Base-by-base conservation (phyloP, 92 coral and sea anemone genomes). In the Umimayanthus kanabou region DNA sequence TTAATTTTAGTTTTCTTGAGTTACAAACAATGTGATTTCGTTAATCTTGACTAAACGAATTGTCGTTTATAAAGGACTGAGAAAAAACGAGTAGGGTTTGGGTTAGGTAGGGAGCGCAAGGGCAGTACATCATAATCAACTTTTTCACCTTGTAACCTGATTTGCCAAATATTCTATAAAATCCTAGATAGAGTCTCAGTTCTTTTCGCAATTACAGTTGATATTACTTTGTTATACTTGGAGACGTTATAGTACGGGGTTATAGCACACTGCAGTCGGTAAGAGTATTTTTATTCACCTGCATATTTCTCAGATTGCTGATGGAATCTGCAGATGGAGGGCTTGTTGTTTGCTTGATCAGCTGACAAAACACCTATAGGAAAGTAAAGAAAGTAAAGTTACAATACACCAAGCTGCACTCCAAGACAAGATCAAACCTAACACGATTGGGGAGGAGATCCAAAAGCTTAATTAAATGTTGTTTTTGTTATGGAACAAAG, bases 301-400 rank as follows among this genome's bases (percentile, higher is more conserved):
- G 99, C 98, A 96, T 94, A 91, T 94, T 94, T 85, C 96, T 90
- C 20, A 97, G 89, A 85, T 94, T 97, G 26, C 98, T 94, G 85
- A 97, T 97, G 50, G 99, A 97, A 73, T 97, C 99, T 9, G 92
- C 91, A 67, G 90, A 74, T 26, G 99, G 99, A 20, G 93, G 96
- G 47, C 92, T 91, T 77, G 99, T 95, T 13, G 99, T 97, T 61
- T 97, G 99, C 71, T 97, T 97, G 81, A 97, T 79, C 76, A 97
- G 93, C 78, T 95, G 98, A 70, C 98, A 97, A 90, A 97, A 97
- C 29, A 97, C 99, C 99, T 96, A 20, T 20, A 2, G 88, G 49
- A n/a, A 22, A 64, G 2, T 37, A 57, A 45, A 9, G 45, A 42
- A 66, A 53, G 43, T 39, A 13, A 66, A 45, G 43, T 26, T 71